phyloP scores from a whole-genome alignment of 2,888 invertebrate genomes.

The Clostera curtula region DNA sequence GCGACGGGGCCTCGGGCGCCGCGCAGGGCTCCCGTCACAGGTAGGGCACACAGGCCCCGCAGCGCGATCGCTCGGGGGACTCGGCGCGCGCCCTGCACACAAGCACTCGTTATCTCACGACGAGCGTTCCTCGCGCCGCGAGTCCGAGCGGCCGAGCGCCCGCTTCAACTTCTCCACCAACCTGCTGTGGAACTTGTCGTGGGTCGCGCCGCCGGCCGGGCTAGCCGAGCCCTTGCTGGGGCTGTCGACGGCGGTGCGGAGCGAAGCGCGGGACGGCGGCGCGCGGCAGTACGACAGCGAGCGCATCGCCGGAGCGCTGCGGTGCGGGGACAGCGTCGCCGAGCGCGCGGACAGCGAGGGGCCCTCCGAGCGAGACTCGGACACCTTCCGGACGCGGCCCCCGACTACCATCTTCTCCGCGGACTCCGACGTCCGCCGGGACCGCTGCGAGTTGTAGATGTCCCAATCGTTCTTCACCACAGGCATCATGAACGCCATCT shows the following conservation, averaged over 20 bases:
- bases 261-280: slow-evolving; percentile 76
- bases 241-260: slow-evolving; percentile 77
- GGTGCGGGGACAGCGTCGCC: slow-evolving; percentile 73
- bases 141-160: slow-evolving; percentile 77
- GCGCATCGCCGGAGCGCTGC: slow-evolving; percentile 79
- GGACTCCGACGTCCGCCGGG: slow-evolving; percentile 84
- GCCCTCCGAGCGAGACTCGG: slow-evolving; percentile 84
- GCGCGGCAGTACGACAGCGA: slow-evolving; percentile 70
- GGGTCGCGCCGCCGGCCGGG: slow-evolving; percentile 72
- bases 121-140: slow-evolving; percentile 62
- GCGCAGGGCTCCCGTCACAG: slow-evolving; percentile 41
- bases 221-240: slow-evolving; percentile 80
- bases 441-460: slow-evolving; percentile 89
- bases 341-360: slow-evolving; percentile 79
- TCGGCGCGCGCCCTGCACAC: slow-evolving; percentile 68
- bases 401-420: slow-evolving; percentile 44
- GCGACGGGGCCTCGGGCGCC: slow-evolving; percentile 27
- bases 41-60: slow-evolving; percentile 66
- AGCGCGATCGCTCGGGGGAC: slow-evolving; percentile 62
- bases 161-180: slow-evolving; percentile 86
- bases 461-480: slow-evolving; percentile 96
- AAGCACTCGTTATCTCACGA: slow-evolving; percentile 73
- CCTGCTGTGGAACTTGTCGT: slow-evolving; percentile 86
- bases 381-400: slow-evolving; percentile 80
- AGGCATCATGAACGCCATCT: slow-evolving; percentile 97